Conservation (phyloP, 2,797 vertebrate genomes). For the Cryptoblepharus egeriae region DNA sequence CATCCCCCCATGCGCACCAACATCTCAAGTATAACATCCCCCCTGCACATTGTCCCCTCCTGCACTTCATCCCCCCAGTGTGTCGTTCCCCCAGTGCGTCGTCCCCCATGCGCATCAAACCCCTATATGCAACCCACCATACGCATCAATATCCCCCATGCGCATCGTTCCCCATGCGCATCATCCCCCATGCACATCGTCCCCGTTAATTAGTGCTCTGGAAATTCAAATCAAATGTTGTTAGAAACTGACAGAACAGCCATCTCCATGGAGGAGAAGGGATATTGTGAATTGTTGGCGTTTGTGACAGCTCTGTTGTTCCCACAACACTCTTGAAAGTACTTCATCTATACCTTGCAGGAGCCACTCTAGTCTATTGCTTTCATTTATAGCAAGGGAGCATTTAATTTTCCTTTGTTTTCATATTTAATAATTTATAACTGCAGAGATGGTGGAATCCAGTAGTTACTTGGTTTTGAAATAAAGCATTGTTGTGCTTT, state of each 20-base stretch:
- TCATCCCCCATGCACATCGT: no score
- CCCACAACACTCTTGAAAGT: background rate
- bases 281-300: background rate
- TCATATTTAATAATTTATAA: background rate
- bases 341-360: constrained; percentile 13
- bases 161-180: no score
- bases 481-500: constrained; percentile 1
- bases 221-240: background rate
- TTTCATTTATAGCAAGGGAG: constrained; percentile 20
- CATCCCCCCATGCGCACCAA: no score
- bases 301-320: constrained; percentile 2
- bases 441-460: constrained; percentile 7
- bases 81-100: no score
- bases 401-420: background rate
- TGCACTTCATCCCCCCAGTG: no score
- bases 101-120: no score
- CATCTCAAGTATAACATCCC: no score
- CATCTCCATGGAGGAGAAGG: background rate
- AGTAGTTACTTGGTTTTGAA: constrained; percentile 7
- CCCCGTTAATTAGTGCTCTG: no score
- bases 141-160: no score
- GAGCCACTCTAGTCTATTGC: background rate
- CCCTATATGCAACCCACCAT: no score
- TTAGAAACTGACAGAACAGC: constrained; percentile 14
- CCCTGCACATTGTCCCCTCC: no score